Percentiles rank a stretch among this genome's conserved stretches.
Conservation (phyloP, 2,888 invertebrate species). For the Acanthopleura granulata region DNA sequence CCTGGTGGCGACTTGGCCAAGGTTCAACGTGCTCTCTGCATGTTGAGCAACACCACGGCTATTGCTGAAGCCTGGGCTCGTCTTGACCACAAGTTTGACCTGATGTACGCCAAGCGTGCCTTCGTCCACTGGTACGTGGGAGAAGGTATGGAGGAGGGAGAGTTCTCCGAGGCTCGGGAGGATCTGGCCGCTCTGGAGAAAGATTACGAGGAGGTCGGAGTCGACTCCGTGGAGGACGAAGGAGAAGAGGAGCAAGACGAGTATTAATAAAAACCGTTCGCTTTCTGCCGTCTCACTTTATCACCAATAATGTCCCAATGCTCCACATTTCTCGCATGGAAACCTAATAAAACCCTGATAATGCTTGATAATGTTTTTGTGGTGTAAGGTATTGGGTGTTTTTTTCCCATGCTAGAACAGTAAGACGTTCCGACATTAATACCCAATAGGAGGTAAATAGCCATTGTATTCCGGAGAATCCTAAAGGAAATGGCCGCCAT, state of each 20-base stretch:
- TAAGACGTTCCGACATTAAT: no score
- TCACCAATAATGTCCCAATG: no score
- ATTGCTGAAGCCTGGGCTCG: slow-evolving; percentile 11
- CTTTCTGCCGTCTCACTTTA: no score
- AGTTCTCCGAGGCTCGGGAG: slow-evolving; percentile 4
- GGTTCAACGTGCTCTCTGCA: background rate
- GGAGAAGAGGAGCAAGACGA: background rate
- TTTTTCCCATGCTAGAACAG: no score
- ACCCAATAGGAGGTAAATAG: no score
- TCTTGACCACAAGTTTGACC: slow-evolving; percentile 7
- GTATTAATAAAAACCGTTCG: background rate
- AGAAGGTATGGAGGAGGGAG: slow-evolving; percentile 19
- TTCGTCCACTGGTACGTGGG: slow-evolving; percentile 19
- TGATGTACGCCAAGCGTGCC: slow-evolving; percentile 13
- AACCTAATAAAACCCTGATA: no score
- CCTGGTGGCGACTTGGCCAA: slow-evolving; percentile 6
- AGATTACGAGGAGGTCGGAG: background rate
- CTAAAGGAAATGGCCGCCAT: no score
- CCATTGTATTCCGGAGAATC: no score
- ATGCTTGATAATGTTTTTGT: no score
- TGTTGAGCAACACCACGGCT: slow-evolving; percentile 18
- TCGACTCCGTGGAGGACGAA: background rate
- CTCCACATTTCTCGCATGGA: no score
- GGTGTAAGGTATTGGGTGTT: no score
- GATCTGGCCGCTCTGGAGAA: slow-evolving; percentile 7